Conservation (phyloP, 2,113 vertebrate genomes). For the Planiliza haematocheilus region DNA sequence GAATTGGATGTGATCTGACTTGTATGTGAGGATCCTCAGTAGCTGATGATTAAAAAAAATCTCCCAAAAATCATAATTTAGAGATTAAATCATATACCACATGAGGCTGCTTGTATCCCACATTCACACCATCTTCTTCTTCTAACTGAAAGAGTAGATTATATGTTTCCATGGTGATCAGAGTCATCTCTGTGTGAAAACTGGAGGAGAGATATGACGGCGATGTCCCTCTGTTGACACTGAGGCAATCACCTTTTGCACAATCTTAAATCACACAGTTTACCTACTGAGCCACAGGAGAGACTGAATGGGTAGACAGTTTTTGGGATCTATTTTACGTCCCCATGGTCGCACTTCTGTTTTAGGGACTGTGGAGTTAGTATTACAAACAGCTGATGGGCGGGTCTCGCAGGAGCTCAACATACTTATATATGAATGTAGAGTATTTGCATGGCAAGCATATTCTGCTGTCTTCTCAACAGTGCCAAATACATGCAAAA, state of each 20-base stretch:
- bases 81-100: no score
- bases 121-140: slow-evolving; percentile 29
- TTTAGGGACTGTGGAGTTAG: slow-evolving; percentile 7
- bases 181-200: slow-evolving; percentile 52
- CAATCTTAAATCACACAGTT: slow-evolving; percentile 45
- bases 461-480: slow-evolving; percentile 5
- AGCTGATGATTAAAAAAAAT: neutral
- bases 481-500: neutral
- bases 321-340: neutral
- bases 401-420: slow-evolving; percentile 12
- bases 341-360: neutral
- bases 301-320: neutral
- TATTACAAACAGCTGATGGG: slow-evolving; percentile 36
- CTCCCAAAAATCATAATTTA: no score
- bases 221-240: slow-evolving; percentile 55
- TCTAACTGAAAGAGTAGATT: slow-evolving; percentile 57
- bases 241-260: slow-evolving; percentile 42
- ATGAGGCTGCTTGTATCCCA: slow-evolving; percentile 16
- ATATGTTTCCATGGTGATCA: slow-evolving; percentile 80
- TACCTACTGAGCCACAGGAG: slow-evolving; percentile 43
- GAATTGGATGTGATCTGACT: no score
- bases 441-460: slow-evolving; percentile 17
- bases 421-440: neutral
- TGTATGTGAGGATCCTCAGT: neutral
- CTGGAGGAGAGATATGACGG: slow-evolving; percentile 36